A percentile compares a stretch with the other conserved stretches of the same genome.
phyloP scores from a whole-genome alignment of 2,888 invertebrate genomes.

The Nomada ruficornis region DNA sequence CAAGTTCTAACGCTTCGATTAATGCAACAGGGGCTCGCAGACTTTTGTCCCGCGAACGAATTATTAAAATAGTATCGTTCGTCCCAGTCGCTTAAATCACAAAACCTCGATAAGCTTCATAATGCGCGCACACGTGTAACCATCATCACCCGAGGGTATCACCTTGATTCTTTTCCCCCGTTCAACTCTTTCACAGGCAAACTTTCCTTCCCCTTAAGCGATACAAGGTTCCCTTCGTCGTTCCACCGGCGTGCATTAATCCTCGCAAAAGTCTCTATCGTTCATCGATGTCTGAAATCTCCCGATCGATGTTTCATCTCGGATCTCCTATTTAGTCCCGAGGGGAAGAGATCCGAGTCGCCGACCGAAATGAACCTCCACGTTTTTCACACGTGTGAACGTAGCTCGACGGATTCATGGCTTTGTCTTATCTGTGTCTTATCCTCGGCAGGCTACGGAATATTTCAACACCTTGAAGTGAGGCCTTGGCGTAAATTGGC shows the following conservation, averaged over 20 bases:
- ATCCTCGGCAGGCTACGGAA: constrained; percentile 8
- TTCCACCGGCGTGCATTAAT: constrained; percentile 18
- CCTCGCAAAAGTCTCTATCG: constrained; percentile 4
- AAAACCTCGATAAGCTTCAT: constrained; percentile 5
- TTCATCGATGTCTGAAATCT: constrained; percentile 24
- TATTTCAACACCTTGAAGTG: background rate
- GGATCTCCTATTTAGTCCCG: background rate
- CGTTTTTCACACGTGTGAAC: constrained; percentile 11
- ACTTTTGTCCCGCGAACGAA: too few relatives aligned
- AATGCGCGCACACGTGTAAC: background rate
- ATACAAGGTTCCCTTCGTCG: background rate
- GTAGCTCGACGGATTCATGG: constrained; percentile 9
- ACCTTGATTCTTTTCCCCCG: background rate
- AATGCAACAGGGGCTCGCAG: too few relatives aligned
- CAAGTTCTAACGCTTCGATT: background rate
- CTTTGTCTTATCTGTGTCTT: constrained; percentile 19
- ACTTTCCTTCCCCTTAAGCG: background rate
- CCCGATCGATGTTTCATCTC: background rate
- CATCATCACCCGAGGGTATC: constrained; percentile 13
- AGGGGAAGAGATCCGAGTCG: too few relatives aligned
- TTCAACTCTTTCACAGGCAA: background rate
- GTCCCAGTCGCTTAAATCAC: constrained; percentile 19
- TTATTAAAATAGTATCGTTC: background rate
- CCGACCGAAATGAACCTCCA: constrained; percentile 13
- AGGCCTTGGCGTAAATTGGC: constrained; percentile 20